Base-by-base conservation (phyloP, 2,113 vertebrate species). In the Festucalex cinctus region DNA sequence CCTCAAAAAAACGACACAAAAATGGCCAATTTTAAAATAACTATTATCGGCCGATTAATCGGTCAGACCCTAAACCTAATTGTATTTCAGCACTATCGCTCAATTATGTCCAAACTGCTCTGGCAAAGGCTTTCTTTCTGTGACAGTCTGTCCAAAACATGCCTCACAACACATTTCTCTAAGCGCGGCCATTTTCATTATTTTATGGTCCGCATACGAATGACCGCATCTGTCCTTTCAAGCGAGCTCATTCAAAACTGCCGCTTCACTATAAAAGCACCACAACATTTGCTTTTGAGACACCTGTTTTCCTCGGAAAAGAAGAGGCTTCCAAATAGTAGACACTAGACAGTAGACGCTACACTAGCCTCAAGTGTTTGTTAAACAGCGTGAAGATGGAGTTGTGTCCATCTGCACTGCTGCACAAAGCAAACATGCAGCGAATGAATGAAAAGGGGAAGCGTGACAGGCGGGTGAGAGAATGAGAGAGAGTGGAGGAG, bases 391-490 rank as follows among this genome's bases (percentile, higher is more conserved):
- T 54, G 48, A 76, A 53, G 61, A 66, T 26, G 43, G 60, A 60
- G 61, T 44, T 68, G 19, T 56, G 56, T 58, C 48, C 41, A 46
- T 65, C n/a, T 70, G 61, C 2, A 49, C 48, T 16, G 22, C n/a
- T n/a, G 32, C 49, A 64, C 41, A 24, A 48, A 60, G 66, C 56
- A 75, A 73, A 78, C 63, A 44, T 74, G 26, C 5, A 43, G 22
- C n/a, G 37, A 58, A 26, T 1, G 58, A 56, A 41, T 8, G 68
- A 49, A 54, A 48, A 56, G 66, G 44, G 63, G 44, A 56, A 61
- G 66, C 14, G 63, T 43, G 63, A 44, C 26, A 17, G 69, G 36
- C 49, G 41, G 13, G 37, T 3, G 58, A 16, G 58, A 71, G 19
- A 39, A 43, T 26, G 64, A 63, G 53, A 63, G 53, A 73, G 41